Evolutionary conservation across 2,888 invertebrate species (phyloP), one percentile per base, ranked within the genome.

Genomic region (Drosophila subquinaria): DNA sequence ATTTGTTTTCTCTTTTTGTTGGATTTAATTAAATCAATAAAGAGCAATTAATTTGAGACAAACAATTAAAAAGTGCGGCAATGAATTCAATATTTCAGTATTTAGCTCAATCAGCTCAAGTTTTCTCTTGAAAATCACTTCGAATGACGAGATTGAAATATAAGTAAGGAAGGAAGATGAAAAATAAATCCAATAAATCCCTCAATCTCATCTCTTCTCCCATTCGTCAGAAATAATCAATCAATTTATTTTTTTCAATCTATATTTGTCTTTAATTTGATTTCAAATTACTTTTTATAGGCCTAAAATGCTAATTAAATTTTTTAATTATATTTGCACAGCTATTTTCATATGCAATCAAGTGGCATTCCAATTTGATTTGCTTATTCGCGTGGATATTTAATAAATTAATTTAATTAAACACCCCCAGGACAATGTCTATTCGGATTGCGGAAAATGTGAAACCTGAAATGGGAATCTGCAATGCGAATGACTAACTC

Each of bases 321-420:
- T 57, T 50, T 66, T 36, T 53, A 67, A 57, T 77, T 48, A 45
- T 43, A 33, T 63, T 53, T 60, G 27, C 11, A 17, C 42, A 60
- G 27, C n/a, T 56, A 55, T 55, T 53, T 61, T 9, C 15, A 30
- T 48, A 42, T 15, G 52, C 62, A 62, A 36, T 52, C 61, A 45
- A 57, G 42, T 17, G 38, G 17, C 36, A 70, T 56, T 60, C 20
- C 40, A 50, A 65, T 74, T 70, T 36, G 40, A 60, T 52, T 63
- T 71, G 38, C 23, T 13, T 40, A n/a, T 33, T 50, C 9, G 51
- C 20, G 17, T 60, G 56, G 40, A 48, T 65, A 65, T 52, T 48
- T 15, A 51, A 78, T 57, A 51, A 87, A 69, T 69, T 76, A 61
- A 82, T 82, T 85, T 42, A 62, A 88, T 82, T 79, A 45, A 48